phyloP scores from a whole-genome alignment of 2,113 vertebrate species.

The Callionymus lyra region DNA sequence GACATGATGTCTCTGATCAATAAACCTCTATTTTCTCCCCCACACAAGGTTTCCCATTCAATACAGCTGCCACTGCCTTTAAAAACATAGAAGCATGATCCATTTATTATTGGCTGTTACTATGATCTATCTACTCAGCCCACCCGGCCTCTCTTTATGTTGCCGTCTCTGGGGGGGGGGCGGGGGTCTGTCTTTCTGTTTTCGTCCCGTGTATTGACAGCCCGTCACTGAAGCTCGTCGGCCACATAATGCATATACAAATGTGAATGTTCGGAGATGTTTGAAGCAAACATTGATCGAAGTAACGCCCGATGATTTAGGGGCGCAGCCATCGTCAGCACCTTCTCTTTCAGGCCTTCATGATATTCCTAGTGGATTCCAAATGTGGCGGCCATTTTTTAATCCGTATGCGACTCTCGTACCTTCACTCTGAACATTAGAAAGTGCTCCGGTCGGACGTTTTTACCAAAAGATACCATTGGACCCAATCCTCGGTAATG shows the following conservation, averaged over 20 bases:
- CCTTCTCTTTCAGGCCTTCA: too few relatives aligned
- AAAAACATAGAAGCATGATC: constrained; percentile 63
- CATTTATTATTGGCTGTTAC: constrained; percentile 76
- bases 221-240: constrained; percentile 47
- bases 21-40: constrained; percentile 72
- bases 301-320: too few relatives aligned
- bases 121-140: constrained; percentile 57
- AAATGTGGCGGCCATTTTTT: too few relatives aligned
- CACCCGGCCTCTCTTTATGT: constrained; percentile 50
- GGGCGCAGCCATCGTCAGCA: too few relatives aligned
- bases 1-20: constrained; percentile 64
- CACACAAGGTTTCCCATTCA: constrained; percentile 65
- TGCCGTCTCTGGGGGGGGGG: constrained; percentile 46
- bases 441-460: too few relatives aligned
- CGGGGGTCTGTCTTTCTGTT: constrained; percentile 61
- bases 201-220: constrained; percentile 61
- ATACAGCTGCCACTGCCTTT: constrained; percentile 69
- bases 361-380: too few relatives aligned
- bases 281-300: too few relatives aligned
- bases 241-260: constrained; percentile 42
- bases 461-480: too few relatives aligned
- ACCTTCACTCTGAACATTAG: too few relatives aligned
- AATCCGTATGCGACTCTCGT: too few relatives aligned
- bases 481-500: too few relatives aligned
- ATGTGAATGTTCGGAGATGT: constrained; percentile 4